Percentiles rank a stretch among this genome's conserved stretches.
Evolutionary conservation across 2,113 vertebrate species (phyloP).

Genomic region (Xenopus tropicalis): DNA sequence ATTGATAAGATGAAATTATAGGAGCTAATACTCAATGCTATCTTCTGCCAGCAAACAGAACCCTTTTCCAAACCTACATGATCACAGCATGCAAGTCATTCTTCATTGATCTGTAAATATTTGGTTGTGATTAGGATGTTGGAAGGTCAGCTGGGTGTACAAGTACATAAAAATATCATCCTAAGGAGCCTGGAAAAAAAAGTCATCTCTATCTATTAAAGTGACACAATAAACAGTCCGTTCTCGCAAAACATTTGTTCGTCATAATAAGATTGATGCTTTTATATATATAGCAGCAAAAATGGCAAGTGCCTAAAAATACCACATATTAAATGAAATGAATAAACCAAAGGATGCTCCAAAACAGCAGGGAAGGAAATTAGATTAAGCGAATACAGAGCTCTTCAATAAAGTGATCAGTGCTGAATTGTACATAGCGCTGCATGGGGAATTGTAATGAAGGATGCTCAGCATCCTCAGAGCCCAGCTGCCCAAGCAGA

Average conservation of each 20-base stretch:
- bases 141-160: slow-evolving; percentile 12
- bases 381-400: not conserved
- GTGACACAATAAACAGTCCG: slow-evolving; percentile 29
- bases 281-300: slow-evolving; percentile 24
- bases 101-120: slow-evolving; percentile 41
- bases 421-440: not conserved
- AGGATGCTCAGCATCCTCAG: not conserved
- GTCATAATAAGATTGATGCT: slow-evolving; percentile 41
- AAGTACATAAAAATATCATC: slow-evolving; percentile 22
- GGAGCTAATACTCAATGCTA: no score
- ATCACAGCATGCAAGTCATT: slow-evolving; percentile 17
- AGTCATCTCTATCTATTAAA: slow-evolving; percentile 18
- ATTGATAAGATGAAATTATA: not conserved
- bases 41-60: no score
- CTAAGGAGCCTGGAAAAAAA: not conserved
- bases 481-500: not conserved
- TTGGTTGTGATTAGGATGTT: slow-evolving; percentile 12
- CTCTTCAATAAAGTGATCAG: not conserved
- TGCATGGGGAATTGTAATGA: not conserved
- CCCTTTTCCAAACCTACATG: slow-evolving; percentile 5
- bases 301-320: slow-evolving; percentile 1
- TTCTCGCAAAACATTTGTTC: slow-evolving; percentile 42
- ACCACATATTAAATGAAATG: slow-evolving; percentile 16
- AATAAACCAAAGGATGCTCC: slow-evolving; percentile 16
- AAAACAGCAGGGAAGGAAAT: not conserved